A percentile compares a stretch with the other conserved stretches of the same genome.
phyloP scores from a whole-genome alignment of 2,888 invertebrate genomes.

The Neoitamus cyanurus region DNA sequence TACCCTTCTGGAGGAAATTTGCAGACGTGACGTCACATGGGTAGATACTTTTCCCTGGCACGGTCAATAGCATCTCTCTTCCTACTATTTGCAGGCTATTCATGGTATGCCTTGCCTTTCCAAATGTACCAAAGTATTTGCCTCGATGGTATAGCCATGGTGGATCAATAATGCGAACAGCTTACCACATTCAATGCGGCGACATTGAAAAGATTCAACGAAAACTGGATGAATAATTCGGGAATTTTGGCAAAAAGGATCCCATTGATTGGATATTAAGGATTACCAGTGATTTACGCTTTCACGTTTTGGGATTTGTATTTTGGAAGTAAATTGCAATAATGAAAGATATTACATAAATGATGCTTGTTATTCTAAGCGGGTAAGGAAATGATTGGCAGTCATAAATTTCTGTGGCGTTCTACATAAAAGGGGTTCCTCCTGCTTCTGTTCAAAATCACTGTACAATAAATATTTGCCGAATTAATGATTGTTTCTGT shows the following conservation, averaged over 20 bases:
- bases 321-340: background rate
- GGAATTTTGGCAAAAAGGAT: background rate
- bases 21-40: slow-evolving; percentile 10
- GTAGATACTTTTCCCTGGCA: background rate
- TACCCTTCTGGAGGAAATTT: background rate
- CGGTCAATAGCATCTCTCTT: background rate
- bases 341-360: background rate
- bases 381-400: background rate
- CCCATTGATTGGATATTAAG: background rate
- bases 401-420: background rate
- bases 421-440: background rate
- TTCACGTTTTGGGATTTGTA: background rate
- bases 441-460: background rate
- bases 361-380: background rate
- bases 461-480: too few relatives aligned
- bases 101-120: background rate
- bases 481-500: too few relatives aligned
- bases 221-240: background rate
- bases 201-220: background rate
- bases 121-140: background rate
- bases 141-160: background rate
- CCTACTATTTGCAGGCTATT: background rate
- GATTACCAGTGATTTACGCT: background rate
- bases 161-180: background rate
- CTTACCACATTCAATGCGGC: background rate